Conservation (phyloP, 2,888 invertebrate species). For the Acronicta psi region DNA sequence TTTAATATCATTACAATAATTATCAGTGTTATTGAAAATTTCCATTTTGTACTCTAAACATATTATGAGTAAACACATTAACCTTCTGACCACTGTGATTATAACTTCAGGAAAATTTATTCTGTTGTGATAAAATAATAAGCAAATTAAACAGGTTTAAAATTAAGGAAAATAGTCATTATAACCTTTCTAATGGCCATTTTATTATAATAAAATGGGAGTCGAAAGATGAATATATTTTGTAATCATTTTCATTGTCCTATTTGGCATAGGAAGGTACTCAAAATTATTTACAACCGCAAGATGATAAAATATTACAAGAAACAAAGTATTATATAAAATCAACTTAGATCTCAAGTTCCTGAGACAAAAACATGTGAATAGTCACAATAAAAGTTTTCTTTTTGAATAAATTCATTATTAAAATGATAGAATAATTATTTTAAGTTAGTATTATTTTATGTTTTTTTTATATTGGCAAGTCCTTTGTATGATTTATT, state of each 20-base stretch:
- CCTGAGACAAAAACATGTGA: constrained; percentile 22
- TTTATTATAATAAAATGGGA: constrained; percentile 34
- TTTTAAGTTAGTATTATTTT: constrained; percentile 1
- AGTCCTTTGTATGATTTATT: constrained; percentile 6
- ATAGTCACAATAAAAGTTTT: constrained; percentile 1
- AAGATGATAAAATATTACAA: constrained; percentile 10
- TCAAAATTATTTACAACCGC: constrained; percentile 11
- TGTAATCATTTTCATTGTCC: constrained; percentile 16
- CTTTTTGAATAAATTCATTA: constrained; percentile 29
- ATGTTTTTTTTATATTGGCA: constrained; percentile 5
- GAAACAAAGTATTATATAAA: constrained; percentile 1
- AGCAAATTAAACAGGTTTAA: constrained; percentile 7
- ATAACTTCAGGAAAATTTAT: constrained; percentile 25
- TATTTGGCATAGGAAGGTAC: constrained; percentile 21
- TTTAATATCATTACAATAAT: constrained; percentile 41
- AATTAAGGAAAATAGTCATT: constrained; percentile 10
- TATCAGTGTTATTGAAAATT: constrained; percentile 46
- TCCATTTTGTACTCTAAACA: constrained; percentile 53
- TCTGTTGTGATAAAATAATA: constrained; percentile 6
- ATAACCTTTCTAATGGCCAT: constrained; percentile 25
- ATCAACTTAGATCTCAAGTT: not conserved
- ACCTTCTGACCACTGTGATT: constrained; percentile 40
- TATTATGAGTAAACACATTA: constrained; percentile 26
- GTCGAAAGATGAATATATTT: constrained; percentile 6
- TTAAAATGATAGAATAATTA: constrained; percentile 1